Percentiles rank a stretch among this genome's conserved stretches.
phyloP scores from a whole-genome alignment of 2,113 vertebrate genomes.

The Nyctibius bracteatus region DNA sequence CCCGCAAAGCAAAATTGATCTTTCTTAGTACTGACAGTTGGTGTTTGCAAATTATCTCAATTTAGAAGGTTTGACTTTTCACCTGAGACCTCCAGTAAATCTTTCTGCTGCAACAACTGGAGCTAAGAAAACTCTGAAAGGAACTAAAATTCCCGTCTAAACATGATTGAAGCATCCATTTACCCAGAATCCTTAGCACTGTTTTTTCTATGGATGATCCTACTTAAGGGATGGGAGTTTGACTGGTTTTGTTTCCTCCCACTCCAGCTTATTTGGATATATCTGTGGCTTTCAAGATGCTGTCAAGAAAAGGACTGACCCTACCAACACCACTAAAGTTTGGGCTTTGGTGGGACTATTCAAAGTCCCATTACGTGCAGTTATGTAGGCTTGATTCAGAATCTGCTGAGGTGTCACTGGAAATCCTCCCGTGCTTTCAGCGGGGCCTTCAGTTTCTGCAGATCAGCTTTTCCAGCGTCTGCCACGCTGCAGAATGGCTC shows the following conservation, averaged over 20 bases:
- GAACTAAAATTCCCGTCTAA: neutral
- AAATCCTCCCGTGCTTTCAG: neutral
- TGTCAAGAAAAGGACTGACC: neutral
- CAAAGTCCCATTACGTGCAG: neutral
- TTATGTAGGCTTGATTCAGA: neutral
- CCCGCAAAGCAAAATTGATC: constrained; percentile 19
- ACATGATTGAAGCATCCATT: neutral
- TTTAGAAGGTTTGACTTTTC: constrained; percentile 47
- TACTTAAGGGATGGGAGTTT: neutral
- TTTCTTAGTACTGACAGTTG: constrained; percentile 2
- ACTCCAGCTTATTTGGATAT: neutral
- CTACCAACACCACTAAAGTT: fast-evolving
- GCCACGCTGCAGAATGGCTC: neutral
- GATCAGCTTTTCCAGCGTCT: neutral
- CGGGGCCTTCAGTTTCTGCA: neutral
- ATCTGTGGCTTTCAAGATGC: neutral
- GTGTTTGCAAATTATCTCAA: constrained; percentile 37
- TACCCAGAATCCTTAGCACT: neutral
- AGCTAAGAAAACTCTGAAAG: neutral
- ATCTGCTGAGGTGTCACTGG: constrained; percentile 23
- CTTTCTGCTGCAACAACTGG: neutral
- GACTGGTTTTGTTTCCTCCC: neutral
- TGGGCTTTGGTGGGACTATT: neutral
- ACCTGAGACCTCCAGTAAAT: constrained; percentile 37
- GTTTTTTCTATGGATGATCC: neutral